phyloP scores from a whole-genome alignment of 2,888 invertebrate genomes.

The Pandemis heparana region DNA sequence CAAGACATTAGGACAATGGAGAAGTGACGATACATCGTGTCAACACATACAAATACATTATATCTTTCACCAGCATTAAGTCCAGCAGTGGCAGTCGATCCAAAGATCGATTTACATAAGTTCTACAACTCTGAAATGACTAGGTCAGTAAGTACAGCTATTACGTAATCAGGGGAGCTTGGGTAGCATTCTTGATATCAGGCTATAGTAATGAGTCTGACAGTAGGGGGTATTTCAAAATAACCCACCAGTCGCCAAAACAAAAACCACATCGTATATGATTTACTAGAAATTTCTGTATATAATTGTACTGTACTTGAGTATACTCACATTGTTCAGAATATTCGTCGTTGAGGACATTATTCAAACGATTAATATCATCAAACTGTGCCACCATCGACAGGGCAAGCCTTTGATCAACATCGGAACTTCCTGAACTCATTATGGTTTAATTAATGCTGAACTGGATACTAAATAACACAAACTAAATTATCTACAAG shows the following conservation, averaged over 20 bases:
- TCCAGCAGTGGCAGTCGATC: too few relatives aligned
- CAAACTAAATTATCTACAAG: slow-evolving; percentile 25
- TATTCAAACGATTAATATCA: slow-evolving; percentile 89
- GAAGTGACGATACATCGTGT: too few relatives aligned
- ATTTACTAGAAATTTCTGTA: too few relatives aligned
- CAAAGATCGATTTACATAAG: too few relatives aligned
- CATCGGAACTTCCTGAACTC: slow-evolving; percentile 78
- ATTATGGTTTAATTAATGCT: slow-evolving; percentile 56
- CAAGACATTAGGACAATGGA: too few relatives aligned
- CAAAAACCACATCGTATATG: not conserved
- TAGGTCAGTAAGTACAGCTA: too few relatives aligned
- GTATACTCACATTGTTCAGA: slow-evolving; percentile 89
- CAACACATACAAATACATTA: too few relatives aligned
- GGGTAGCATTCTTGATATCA: too few relatives aligned
- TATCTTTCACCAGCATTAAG: too few relatives aligned
- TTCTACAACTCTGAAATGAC: too few relatives aligned
- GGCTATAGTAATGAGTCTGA: not conserved
- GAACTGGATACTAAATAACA: slow-evolving; percentile 45
- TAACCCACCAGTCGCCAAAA: not conserved
- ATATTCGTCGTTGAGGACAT: slow-evolving; percentile 87
- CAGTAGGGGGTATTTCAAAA: not conserved
- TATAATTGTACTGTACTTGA: not conserved
- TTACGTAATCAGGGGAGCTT: too few relatives aligned
- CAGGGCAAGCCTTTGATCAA: slow-evolving; percentile 72
- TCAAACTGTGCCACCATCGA: slow-evolving; percentile 90